Base-by-base conservation (phyloP, 2,888 invertebrate species). In the Lamellibrachia columna region DNA sequence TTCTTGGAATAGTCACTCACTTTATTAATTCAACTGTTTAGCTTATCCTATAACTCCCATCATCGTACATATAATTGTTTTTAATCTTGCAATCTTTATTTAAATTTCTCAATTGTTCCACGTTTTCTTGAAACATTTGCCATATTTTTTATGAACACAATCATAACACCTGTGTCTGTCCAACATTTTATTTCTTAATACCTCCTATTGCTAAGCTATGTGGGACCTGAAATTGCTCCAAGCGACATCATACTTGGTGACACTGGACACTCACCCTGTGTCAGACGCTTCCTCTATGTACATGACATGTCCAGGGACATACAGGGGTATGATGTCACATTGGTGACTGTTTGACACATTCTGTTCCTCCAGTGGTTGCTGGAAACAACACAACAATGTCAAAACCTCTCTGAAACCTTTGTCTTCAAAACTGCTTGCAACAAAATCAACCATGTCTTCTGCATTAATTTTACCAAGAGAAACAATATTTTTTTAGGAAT, bases 291-390 rank as follows among this genome's bases (percentile, higher is more conserved):
- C 95, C 93, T 97, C 97, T 92, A 98, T 97, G 95, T 98, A 98
- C 93, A 98, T 97, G 95, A 98, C 98, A 94, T 98, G 97, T 6
- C 98, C 98, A 1, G 98, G 98, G 2, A 98, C 98, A 96, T 97
- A 98, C 55, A 98, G 97, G 93, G 97, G 97, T 52, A 55, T 90
- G 22, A 75, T 55, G 52, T 58, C 91, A 11, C 58, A 58, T 7
- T 91, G 91, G 55, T 91, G 53, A 52, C 53, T 53, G 90, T 55
- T 11, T 6, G 53, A 52, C 53, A 28, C 40, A 58, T 95, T 95
- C 7, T 95, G 95, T 53, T 94, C 94, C 91, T 94, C 94, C 91
- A 96, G 92, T 11, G 95, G 94, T 92, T 94, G 94, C 96, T 96
- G 93, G 40, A 92, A 90, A 22, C 22, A 75, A 3, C 75, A 22